These are phyloP conservation scores for Clinocottus analis DNA, from an alignment of 2,113 vertebrate species.

Conservation along the genomic window DNA sequence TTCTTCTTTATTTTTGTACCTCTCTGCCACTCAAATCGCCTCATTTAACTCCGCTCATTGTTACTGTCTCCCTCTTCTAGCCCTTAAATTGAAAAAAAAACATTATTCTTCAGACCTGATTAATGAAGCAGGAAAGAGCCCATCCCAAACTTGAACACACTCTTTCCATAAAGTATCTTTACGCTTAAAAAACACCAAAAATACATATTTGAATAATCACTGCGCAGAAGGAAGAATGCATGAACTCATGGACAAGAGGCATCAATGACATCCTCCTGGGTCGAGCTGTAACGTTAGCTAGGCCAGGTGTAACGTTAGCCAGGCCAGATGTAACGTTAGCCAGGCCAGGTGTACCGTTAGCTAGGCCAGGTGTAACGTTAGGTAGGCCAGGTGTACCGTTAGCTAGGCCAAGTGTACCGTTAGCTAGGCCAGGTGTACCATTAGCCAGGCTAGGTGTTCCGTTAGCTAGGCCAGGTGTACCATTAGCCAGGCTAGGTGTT, in stretches of 20 bases:
- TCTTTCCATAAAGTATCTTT: background rate
- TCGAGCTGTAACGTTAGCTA: background rate
- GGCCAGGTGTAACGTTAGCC: too few relatives aligned
- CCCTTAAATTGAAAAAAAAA: background rate
- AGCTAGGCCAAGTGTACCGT: too few relatives aligned
- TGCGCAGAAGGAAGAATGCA: background rate
- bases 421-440: too few relatives aligned
- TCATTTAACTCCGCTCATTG: slow-evolving; percentile 19
- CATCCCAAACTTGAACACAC: background rate
- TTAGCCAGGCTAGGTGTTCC: too few relatives aligned
- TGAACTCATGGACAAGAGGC: background rate
- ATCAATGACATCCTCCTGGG: background rate
- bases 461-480: too few relatives aligned
- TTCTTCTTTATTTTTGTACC: background rate
- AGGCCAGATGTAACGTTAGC: too few relatives aligned
- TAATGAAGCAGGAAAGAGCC: background rate
- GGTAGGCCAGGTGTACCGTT: too few relatives aligned
- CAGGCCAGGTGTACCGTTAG: too few relatives aligned
- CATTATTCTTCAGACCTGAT: background rate
- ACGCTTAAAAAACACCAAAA: background rate
- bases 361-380: too few relatives aligned
- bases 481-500: too few relatives aligned
- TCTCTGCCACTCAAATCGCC: slow-evolving; percentile 13
- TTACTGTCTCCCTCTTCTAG: slow-evolving; percentile 16
- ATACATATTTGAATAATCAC: background rate